Base-by-base conservation (phyloP, 2,797 vertebrate genomes). In the Naso thynnoides region DNA sequence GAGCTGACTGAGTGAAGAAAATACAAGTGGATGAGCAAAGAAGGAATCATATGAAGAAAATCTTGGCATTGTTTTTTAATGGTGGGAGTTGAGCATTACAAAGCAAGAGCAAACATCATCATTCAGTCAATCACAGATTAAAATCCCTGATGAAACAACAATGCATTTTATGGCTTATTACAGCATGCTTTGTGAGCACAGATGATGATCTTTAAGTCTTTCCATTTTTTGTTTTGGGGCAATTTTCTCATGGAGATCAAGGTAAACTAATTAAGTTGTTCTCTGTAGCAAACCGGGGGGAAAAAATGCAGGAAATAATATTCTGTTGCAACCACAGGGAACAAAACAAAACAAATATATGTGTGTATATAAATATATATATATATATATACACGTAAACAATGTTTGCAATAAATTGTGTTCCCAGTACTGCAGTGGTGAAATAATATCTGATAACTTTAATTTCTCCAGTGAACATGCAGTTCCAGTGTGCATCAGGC, bases 141-240 rank as follows among this genome's bases (percentile, higher is more conserved):
- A 88, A 90, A 83, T 92, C 90, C 91, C 89, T 93, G 89, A 93
- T 86, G 58, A 88, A 81, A 85, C 76, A 87, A 86, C 60, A 80
- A 79, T 85, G 82, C 66, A 82, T 82, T 70, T 72, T 73, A 88
- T 89, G 89, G 89, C 86, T 87, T 89, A 74, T 82, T 70, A 76
- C 70, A 57, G 82, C 93, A 93, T 93, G 93, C 93, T 92, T 86
- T 14, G 83, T 86, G 87, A 88, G 90, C 84, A 88, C 81, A 91
- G 70, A 88, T 49, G 44, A 85, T 57, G 29, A 65, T 24, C 44
- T 23, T 2, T 36, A 66, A 68, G 33, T 33, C 24, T 82, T 75
- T 67, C 45, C 73, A 79, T 47, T 16, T n/a, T 71, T 60, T 73
- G 9, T 36, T 66, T 74, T 71, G 56, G 70, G 79, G 29, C 50